These are phyloP conservation scores for Eleginops maclovinus DNA, from an alignment of 2,113 vertebrate genomes.

Conservation along the genomic window DNA sequence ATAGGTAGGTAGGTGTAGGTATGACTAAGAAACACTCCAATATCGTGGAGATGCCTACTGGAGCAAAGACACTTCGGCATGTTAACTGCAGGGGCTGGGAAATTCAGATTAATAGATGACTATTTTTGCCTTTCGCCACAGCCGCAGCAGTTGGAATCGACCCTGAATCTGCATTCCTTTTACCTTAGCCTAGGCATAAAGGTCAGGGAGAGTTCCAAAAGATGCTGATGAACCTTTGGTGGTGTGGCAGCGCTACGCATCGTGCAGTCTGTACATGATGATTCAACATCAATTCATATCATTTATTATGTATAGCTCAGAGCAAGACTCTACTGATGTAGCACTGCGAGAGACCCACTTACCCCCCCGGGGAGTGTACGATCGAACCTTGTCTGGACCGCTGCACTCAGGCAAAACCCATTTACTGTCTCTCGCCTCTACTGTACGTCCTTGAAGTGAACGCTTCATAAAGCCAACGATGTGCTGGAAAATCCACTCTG, in stretches of 20 bases:
- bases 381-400: constrained; percentile 49
- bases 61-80: too few species aligned
- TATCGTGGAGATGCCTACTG: too few species aligned
- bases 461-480: constrained; percentile 61
- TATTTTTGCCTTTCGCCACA: too few species aligned
- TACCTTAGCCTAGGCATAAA: neutral
- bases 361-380: constrained; percentile 33
- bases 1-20: too few species aligned
- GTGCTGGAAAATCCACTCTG: constrained; percentile 51
- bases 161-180: neutral
- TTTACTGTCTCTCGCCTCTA: constrained; percentile 37
- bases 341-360: constrained; percentile 26
- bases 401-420: constrained; percentile 40
- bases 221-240: neutral
- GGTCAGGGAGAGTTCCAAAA: constrained; percentile 12
- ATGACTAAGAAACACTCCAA: too few species aligned
- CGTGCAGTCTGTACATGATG: constrained; percentile 21
- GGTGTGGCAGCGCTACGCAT: neutral
- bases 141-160: too few species aligned
- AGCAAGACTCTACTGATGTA: constrained; percentile 16
- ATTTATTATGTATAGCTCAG: constrained; percentile 38
- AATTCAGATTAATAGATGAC: too few species aligned
- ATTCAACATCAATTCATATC: constrained; percentile 19
- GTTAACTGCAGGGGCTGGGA: too few species aligned
- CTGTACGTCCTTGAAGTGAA: constrained; percentile 43